Base-by-base conservation (phyloP, 2,888 invertebrate genomes). In the Petrolisthes manimaculis region DNA sequence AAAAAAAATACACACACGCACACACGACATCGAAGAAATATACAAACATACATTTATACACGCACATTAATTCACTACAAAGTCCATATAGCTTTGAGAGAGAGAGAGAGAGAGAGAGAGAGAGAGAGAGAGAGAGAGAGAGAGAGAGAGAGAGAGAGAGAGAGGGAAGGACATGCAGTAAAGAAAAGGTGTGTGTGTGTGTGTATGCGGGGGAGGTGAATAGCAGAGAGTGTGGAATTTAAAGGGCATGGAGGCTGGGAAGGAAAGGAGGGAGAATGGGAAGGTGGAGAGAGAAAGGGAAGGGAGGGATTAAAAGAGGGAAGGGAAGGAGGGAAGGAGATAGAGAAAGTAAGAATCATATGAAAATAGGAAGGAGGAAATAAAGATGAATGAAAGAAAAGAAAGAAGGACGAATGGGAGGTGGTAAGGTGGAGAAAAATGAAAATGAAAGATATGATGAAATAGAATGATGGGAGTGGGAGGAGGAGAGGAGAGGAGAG, bases 101-200 rank as follows among this genome's bases (percentile, higher is more conserved):
- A 61, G 81, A 81, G 61, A 56, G 81, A 61, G 81, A 81, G 56
- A 81, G 61, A 81, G 61, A 81, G 18, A 55, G 55, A 55, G 56
- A 61, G 81, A 61, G 71, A n/a, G 81, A 61, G 61, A 21, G 79
- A 18, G 53, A 54, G 21, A 21, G 61, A 37, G 37, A 24, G 61
- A 21, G 37, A 5, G 6, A 4, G 5, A 21, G 82, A 53, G 24
- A 24, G 82, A 21, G 82, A 18, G 24, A 18, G 51, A 51, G 78
- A 2, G 53, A 24, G 5, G 51, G 53, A 51, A n/a, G 9, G n/a
- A n/a, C 5, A 18, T 5, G 8, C 8, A 18, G 71, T 18, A n/a
- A n/a, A n/a, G 71, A n/a, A 71, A 18, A 12, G 5, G 71, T 5
- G n/a, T 18, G n/a, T 12, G n/a, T 5, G 71, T 12, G 71, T 18